Percentiles rank a stretch among this genome's conserved stretches.
Conservation (phyloP, 1,140 invertebrate genomes). For the Rhagoletis zephyria region DNA sequence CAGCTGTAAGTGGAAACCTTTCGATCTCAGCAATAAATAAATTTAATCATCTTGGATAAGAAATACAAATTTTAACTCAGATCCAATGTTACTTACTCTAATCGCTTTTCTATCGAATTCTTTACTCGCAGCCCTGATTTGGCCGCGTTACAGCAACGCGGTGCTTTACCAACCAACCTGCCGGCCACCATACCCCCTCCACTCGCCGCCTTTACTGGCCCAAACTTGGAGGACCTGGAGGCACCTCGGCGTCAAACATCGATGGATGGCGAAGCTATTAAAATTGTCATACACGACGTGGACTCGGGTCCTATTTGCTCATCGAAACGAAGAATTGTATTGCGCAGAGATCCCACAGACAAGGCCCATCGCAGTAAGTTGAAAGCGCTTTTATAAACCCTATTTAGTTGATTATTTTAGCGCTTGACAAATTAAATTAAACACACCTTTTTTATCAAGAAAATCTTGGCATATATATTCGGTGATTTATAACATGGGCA, state of each 20-base stretch:
- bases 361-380: slow-evolving; percentile 89
- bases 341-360: slow-evolving; percentile 85
- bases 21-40: not conserved
- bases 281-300: slow-evolving; percentile 93
- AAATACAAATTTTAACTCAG: too few relatives aligned
- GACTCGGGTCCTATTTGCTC: slow-evolving; percentile 81
- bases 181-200: slow-evolving; percentile 75
- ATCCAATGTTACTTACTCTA: too few relatives aligned
- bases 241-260: slow-evolving; percentile 83
- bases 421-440: too few relatives aligned
- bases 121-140: slow-evolving; percentile 80
- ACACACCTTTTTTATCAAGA: too few relatives aligned
- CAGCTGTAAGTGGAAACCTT: slow-evolving; percentile 80
- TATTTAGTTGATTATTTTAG: too few relatives aligned
- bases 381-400: not conserved
- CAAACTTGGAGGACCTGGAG: slow-evolving; percentile 77
- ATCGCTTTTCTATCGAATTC: slow-evolving; percentile 9
- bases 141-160: slow-evolving; percentile 78
- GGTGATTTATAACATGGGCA: too few relatives aligned
- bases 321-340: slow-evolving; percentile 81
- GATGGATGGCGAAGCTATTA: slow-evolving; percentile 90
- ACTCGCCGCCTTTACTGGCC: slow-evolving; percentile 75
- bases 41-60: too few relatives aligned
- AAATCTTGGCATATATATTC: too few relatives aligned
- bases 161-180: slow-evolving; percentile 74